A percentile compares a stretch with the other conserved stretches of the same genome.
phyloP scores from a whole-genome alignment of 1,140 invertebrate species.

The Mizuhopecten yessoensis region DNA sequence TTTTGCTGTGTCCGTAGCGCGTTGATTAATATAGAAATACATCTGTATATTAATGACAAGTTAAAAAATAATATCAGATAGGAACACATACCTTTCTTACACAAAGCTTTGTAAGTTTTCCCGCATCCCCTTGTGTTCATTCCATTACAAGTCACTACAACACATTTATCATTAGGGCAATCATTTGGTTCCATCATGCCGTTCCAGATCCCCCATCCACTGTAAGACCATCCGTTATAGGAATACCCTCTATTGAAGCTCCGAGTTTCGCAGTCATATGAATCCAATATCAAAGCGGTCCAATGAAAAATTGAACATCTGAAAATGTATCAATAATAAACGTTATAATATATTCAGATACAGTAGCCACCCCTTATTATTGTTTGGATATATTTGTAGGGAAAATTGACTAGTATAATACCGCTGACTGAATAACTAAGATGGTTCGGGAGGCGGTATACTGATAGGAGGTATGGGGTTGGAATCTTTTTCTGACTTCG shows the following conservation, averaged over 20 bases:
- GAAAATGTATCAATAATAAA: not conserved
- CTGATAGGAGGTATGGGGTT: no score
- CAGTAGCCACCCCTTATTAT: no score
- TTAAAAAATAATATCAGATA: no score
- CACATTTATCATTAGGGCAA: not conserved
- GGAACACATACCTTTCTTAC: not conserved
- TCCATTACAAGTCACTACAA: not conserved
- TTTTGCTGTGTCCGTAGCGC: no score
- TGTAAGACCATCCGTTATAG: not conserved
- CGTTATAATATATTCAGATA: no score
- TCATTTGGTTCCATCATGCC: not conserved
- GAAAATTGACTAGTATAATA: no score
- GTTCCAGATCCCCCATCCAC: not conserved
- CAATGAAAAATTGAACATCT: not conserved
- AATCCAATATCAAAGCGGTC: not conserved
- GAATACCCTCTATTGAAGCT: not conserved
- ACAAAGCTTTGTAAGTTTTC: not conserved
- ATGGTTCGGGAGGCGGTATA: no score
- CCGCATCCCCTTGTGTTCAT: not conserved
- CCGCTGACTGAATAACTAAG: no score
- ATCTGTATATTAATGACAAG: no score
- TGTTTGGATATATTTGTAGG: no score
- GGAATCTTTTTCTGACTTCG: no score
- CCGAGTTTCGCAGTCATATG: not conserved
- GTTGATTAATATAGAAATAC: no score